These are phyloP conservation scores for Capreolus pygargus DNA, from an alignment of 2,113 vertebrate genomes.

Conservation along the genomic window DNA sequence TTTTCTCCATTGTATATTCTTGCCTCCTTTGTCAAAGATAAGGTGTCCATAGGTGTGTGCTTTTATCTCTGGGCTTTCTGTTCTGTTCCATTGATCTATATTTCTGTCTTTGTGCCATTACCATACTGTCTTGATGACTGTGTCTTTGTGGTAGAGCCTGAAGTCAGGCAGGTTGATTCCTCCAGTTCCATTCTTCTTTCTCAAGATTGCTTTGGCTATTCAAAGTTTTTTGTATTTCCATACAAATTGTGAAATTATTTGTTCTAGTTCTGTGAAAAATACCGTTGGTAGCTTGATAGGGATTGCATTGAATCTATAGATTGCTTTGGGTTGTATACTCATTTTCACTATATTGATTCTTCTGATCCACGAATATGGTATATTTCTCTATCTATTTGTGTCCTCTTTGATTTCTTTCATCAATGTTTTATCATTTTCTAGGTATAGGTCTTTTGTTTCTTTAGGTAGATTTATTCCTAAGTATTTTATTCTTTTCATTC, in stretches of 20 bases:
- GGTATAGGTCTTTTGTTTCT: not conserved
- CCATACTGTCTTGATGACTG: not conserved
- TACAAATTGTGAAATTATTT: not conserved
- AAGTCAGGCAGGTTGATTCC: not conserved
- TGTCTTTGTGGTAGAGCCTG: not conserved
- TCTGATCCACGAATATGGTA: not conserved
- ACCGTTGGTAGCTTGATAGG: not conserved
- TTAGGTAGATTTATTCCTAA: not conserved
- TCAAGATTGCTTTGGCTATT: not conserved
- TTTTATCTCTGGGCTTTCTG: not conserved
- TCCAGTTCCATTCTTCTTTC: not conserved
- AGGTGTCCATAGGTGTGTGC: not conserved
- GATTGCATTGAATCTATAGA: not conserved
- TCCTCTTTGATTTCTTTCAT: not conserved
- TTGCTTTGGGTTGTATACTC: too few relatives aligned
- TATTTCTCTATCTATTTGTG: not conserved
- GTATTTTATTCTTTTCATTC: not conserved
- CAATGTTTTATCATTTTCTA: not conserved
- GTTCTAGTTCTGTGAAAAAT: not conserved
- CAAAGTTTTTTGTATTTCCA: not conserved
- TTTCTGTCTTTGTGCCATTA: not conserved
- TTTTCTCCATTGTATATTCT: not conserved
- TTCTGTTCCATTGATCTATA: not conserved
- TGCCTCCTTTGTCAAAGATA: not conserved
- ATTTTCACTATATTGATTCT: not conserved